A percentile compares a stretch with the other conserved stretches of the same genome.
These are phyloP conservation scores for Cerceris ruficornis DNA, from an alignment of 2,888 invertebrate genomes.

Conservation along the genomic window DNA sequence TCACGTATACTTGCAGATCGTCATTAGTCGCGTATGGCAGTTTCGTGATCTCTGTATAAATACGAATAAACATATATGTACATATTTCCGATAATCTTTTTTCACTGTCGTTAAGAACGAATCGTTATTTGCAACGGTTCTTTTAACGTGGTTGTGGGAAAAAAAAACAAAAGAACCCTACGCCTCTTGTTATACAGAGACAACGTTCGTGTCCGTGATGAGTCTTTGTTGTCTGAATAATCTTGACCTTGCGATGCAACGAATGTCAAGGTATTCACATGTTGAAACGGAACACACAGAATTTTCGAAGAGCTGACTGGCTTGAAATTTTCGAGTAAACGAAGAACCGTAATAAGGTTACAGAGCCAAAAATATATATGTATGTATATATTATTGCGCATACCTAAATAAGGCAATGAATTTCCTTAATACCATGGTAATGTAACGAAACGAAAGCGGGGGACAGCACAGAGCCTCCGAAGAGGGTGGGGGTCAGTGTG, in stretches of 20 bases:
- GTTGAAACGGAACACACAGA: not conserved
- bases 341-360: conserved; percentile 29
- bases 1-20: not conserved
- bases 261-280: conserved; percentile 18
- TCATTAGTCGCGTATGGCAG: too few species aligned
- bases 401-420: conserved; percentile 35
- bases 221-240: conserved; percentile 14
- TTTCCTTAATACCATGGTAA: conserved; percentile 41
- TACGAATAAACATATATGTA: too few species aligned
- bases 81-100: not conserved
- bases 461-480: conserved; percentile 43
- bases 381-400: conserved; percentile 5
- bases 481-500: conserved; percentile 33
- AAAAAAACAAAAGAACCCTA: not conserved
- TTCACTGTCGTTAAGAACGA: not conserved
- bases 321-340: conserved; percentile 34
- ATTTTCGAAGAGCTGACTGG: conserved; percentile 5
- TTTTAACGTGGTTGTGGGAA: not conserved
- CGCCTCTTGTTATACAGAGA: not conserved
- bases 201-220: too few species aligned
- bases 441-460: conserved; percentile 38
- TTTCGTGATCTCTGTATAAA: too few species aligned
- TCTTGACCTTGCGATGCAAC: conserved; percentile 22
- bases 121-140: not conserved
- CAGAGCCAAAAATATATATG: not conserved